These are phyloP conservation scores for Syngnathus typhle DNA, from an alignment of 2,113 vertebrate species.

Conservation along the genomic window DNA sequence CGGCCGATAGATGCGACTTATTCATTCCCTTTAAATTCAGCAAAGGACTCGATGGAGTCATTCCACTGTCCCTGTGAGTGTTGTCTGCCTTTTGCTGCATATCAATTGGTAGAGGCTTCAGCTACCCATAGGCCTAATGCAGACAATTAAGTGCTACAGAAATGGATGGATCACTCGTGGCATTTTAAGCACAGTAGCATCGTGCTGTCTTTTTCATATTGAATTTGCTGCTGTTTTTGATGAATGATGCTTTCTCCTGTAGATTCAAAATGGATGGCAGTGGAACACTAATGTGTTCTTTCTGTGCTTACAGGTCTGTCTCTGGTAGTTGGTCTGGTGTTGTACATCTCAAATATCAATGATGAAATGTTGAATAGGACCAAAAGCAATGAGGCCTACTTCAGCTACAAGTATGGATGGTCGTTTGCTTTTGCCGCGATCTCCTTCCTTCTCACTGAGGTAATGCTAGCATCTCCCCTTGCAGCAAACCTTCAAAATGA, in stretches of 20 bases:
- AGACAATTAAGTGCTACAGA: neutral
- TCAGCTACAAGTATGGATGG: slow-evolving; percentile 90
- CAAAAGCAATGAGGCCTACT: slow-evolving; percentile 81
- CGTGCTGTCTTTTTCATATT: neutral
- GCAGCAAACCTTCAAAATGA: neutral
- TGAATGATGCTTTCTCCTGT: neutral
- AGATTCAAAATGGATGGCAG: neutral
- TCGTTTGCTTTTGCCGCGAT: slow-evolving; percentile 88
- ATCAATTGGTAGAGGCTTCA: neutral
- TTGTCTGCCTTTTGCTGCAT: neutral
- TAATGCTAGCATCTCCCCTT: slow-evolving; percentile 37
- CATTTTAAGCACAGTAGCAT: no score
- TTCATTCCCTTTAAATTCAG: no score
- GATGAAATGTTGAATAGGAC: slow-evolving; percentile 89
- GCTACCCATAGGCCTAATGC: neutral
- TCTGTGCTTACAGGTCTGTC: slow-evolving; percentile 75
- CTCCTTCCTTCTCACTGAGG: slow-evolving; percentile 89
- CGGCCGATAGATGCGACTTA: no score
- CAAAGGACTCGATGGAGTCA: no score
- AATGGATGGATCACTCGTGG: neutral
- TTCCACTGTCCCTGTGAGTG: neutral
- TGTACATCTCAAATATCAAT: slow-evolving; percentile 90
- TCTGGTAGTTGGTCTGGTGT: slow-evolving; percentile 84
- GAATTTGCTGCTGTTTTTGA: neutral
- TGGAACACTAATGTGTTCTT: neutral